phyloP scores from a whole-genome alignment of 2,888 invertebrate species.

The Lapara coniferarum region DNA sequence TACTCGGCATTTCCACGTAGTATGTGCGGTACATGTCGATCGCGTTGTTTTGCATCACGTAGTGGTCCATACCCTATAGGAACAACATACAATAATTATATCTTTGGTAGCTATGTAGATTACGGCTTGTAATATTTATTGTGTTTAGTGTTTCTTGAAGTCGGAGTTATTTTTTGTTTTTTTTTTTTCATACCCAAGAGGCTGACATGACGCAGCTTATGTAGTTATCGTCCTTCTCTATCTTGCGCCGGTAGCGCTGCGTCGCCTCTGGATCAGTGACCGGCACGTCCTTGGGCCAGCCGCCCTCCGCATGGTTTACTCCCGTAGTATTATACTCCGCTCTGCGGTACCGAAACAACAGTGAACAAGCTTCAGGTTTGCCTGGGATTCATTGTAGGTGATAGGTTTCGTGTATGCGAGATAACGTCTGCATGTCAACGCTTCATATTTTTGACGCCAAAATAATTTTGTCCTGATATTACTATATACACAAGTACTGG shows the following conservation, averaged over 20 bases:
- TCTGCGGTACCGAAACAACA: constrained; percentile 49
- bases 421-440: too few species aligned
- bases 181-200: constrained; percentile 50
- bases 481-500: too few species aligned
- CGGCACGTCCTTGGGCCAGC: constrained; percentile 91
- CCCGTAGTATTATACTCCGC: constrained; percentile 84
- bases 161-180: too few species aligned
- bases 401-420: too few species aligned
- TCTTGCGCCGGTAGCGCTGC: constrained; percentile 88
- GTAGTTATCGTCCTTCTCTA: constrained; percentile 91
- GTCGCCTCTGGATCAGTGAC: constrained; percentile 87
- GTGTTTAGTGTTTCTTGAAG: constrained; percentile 28
- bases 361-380: too few species aligned
- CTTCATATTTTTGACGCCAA: too few species aligned
- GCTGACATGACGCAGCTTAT: constrained; percentile 85
- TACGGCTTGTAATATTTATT: too few species aligned
- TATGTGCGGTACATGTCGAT: constrained; percentile 96
- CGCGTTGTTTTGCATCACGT: constrained; percentile 94
- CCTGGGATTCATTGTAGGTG: too few species aligned
- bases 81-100: neutral
- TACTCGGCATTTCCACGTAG: constrained; percentile 88
- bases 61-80: constrained; percentile 90
- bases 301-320: constrained; percentile 90
- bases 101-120: too few species aligned
- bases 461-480: too few species aligned